Evolutionary conservation across 2,888 invertebrate species (phyloP), one percentile per base, ranked within the genome.

Genomic region (Cataglyphis altisquamis): DNA sequence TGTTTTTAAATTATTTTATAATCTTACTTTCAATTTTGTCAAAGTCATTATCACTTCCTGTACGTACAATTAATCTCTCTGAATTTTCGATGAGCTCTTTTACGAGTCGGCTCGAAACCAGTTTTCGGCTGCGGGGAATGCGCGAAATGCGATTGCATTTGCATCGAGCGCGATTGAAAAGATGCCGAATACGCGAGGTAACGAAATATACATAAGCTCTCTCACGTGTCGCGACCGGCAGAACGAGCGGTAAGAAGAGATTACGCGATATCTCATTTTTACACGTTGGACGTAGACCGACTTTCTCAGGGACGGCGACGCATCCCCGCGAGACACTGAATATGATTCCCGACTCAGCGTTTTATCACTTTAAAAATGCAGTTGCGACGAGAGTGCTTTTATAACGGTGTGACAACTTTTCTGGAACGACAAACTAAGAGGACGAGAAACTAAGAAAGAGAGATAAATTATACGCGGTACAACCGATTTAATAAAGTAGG

Each of bases 221-320:
- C 45, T 80, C 45, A 68, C 41, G 55, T 55, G 25, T 39, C 29
- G 29, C 55, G 67, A 77, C 25, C 25, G 36, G 55, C 39, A 15
- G 52, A 64, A 52, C 25, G 45, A 57, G 55, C 55, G 41, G n/a
- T 41, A 60, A 21, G 41, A 25, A 60, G 78, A 68, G 78, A 78
- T 78, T 78, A 60, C 57, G 78, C 68, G 55, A 57, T 68, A 60
- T 57, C 21, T 78, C 64, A 77, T 55, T 78, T 78, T 78, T 78
- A 32, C 68, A 18, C 15, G 45, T 60, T 8, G 68, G 18, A 39
- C 12, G 36, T 39, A 36, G 15, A 8, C 25, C 48, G 48, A 66
- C 21, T 55, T 63, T 66, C 48, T 52, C 78, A 78, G 78, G 68
- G 78, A 68, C 78, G 78, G 73, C 36, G 60, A 25, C 15, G 57